Percentiles rank a stretch among this genome's conserved stretches.
These are phyloP conservation scores for Galaxias olidus DNA, from an alignment of 2,797 vertebrate species.

Conservation along the genomic window DNA sequence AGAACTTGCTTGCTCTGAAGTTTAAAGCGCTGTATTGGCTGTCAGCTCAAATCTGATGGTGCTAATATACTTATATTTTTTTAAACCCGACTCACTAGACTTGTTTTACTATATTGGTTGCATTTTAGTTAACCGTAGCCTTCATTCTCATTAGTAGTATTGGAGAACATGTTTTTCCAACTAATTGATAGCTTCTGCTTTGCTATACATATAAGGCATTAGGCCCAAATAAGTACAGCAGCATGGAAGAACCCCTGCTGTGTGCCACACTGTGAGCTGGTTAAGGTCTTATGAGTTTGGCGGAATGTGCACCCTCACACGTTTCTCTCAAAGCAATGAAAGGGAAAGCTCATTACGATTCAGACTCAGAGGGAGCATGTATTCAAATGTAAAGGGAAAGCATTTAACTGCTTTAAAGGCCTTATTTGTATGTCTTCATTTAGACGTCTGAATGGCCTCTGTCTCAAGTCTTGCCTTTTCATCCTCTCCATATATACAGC, in stretches of 20 bases:
- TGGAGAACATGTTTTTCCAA: neutral
- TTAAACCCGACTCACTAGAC: no score
- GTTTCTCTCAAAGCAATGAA: constrained; percentile 56
- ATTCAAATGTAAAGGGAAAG: constrained; percentile 32
- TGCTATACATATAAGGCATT: constrained; percentile 12
- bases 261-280: constrained; percentile 65
- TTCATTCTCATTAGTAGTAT: no score
- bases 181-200: neutral
- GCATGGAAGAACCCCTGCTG: constrained; percentile 55
- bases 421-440: neutral
- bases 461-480: no score
- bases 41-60: no score
- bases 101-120: no score
- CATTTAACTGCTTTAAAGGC: neutral
- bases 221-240: constrained; percentile 50
- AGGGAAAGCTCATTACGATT: constrained; percentile 74
- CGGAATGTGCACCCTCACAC: constrained; percentile 74
- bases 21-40: no score
- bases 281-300: constrained; percentile 72
- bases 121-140: no score
- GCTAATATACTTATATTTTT: no score
- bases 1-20: no score
- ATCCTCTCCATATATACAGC: no score
- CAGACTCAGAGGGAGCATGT: constrained; percentile 52
- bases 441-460: neutral